Evolutionary conservation across 2,797 vertebrate species (phyloP).

Genomic region (Channallabes apus): DNA sequence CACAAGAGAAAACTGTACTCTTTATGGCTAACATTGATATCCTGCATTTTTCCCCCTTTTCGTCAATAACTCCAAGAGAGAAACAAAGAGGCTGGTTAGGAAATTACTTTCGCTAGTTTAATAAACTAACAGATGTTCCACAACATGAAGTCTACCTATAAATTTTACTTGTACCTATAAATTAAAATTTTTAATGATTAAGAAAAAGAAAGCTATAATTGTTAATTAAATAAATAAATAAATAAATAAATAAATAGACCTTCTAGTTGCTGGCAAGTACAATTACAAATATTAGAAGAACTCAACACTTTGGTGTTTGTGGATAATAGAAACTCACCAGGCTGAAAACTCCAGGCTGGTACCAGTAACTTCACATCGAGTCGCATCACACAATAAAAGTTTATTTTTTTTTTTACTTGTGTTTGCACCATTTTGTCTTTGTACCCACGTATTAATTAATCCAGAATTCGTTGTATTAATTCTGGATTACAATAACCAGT

Average conservation of each 20-base stretch:
- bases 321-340: not conserved
- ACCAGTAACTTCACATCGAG: not conserved
- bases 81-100: not conserved
- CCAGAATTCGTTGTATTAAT: not conserved
- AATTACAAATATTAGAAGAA: not conserved
- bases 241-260: not conserved
- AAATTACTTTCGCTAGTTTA: too few relatives aligned
- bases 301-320: not conserved
- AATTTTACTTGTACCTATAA: too few relatives aligned
- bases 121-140: not conserved
- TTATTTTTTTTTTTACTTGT: not conserved
- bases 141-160: not conserved
- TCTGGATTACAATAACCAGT: slow-evolving; percentile 3
- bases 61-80: too few relatives aligned
- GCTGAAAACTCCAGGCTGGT: not conserved
- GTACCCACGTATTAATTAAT: too few relatives aligned
- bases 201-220: too few relatives aligned
- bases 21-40: not conserved
- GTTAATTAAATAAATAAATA: too few relatives aligned
- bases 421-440: not conserved
- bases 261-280: not conserved
- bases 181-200: too few relatives aligned
- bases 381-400: too few relatives aligned
- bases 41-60: not conserved
- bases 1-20: not conserved